phyloP scores from a whole-genome alignment of 2,797 vertebrate genomes.

The Synanceia verrucosa region DNA sequence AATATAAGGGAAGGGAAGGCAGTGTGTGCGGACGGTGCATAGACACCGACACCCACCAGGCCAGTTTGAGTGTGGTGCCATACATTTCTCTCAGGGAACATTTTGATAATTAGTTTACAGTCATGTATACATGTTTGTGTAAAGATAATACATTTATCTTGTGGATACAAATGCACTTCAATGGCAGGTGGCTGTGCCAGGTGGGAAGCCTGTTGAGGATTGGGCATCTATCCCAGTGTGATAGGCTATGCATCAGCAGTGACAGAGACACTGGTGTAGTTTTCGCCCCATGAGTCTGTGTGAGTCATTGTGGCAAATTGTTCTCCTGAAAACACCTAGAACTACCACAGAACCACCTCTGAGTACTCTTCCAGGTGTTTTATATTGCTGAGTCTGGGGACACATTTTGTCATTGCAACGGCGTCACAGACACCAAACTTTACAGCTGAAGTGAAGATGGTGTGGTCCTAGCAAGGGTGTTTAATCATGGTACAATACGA shows the following conservation, averaged over 20 bases:
- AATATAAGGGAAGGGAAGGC: neutral
- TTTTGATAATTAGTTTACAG: neutral
- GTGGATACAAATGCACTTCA: neutral
- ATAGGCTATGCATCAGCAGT: neutral
- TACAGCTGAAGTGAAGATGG: neutral
- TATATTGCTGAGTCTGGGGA: neutral
- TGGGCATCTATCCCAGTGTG: neutral
- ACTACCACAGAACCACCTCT: neutral
- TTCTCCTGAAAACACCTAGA: neutral
- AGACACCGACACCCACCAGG: neutral
- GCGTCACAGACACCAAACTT: neutral
- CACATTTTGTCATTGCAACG: neutral
- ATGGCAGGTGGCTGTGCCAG: neutral
- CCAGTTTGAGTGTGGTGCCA: neutral
- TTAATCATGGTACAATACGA: neutral
- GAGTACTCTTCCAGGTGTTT: neutral
- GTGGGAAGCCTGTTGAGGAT: neutral
- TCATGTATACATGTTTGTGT: neutral
- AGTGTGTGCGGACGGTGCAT: neutral
- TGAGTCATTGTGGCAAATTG: neutral
- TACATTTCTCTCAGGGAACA: neutral
- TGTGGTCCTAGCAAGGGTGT: neutral
- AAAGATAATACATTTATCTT: neutral
- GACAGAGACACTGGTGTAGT: no score
- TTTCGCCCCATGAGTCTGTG: neutral